Conservation (phyloP, 2,888 invertebrate species). For the Chymomyza amoena region DNA sequence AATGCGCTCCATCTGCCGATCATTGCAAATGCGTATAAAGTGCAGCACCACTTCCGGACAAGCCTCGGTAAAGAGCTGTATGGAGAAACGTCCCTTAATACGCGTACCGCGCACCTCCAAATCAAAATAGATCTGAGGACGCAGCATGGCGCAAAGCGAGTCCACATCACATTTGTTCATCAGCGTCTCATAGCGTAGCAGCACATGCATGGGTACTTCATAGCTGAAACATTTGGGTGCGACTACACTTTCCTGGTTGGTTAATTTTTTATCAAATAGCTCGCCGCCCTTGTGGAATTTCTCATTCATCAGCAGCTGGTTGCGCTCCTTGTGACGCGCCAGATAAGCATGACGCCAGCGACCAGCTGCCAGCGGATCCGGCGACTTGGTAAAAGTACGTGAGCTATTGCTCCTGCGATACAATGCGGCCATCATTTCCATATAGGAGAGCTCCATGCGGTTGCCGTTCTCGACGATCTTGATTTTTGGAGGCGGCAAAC, state of each 20-base stretch:
- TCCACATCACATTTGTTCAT: conserved; percentile 50
- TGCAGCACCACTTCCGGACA: conserved; percentile 74
- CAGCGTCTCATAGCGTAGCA: conserved; percentile 66
- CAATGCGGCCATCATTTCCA: conserved; percentile 65
- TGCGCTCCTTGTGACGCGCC: conserved; percentile 51
- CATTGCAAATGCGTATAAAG: conserved; percentile 68
- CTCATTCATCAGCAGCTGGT: conserved; percentile 48
- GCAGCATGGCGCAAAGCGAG: conserved; percentile 61
- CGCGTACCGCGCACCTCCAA: conserved; percentile 52
- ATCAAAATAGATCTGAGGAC: conserved; percentile 74
- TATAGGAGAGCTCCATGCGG: conserved; percentile 55
- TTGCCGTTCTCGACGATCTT: conserved; percentile 43
- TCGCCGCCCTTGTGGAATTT: conserved; percentile 45
- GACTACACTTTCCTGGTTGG: conserved; percentile 30
- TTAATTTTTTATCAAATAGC: conserved; percentile 40
- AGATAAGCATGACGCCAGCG: conserved; percentile 50
- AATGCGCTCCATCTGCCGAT: conserved; percentile 31
- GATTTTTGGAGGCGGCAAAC: conserved; percentile 44
- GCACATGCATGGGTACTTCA: conserved; percentile 61
- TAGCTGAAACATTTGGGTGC: conserved; percentile 40
- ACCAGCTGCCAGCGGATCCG: conserved; percentile 57
- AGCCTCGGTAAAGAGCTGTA: conserved; percentile 75
- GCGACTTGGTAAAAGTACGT: conserved; percentile 56
- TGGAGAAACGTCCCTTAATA: conserved; percentile 61
- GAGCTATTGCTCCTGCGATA: conserved; percentile 54